Evolutionary conservation across 2,113 vertebrate genomes (phyloP), one percentile per base, ranked within the genome.

Genomic region (Siniperca chuatsi): DNA sequence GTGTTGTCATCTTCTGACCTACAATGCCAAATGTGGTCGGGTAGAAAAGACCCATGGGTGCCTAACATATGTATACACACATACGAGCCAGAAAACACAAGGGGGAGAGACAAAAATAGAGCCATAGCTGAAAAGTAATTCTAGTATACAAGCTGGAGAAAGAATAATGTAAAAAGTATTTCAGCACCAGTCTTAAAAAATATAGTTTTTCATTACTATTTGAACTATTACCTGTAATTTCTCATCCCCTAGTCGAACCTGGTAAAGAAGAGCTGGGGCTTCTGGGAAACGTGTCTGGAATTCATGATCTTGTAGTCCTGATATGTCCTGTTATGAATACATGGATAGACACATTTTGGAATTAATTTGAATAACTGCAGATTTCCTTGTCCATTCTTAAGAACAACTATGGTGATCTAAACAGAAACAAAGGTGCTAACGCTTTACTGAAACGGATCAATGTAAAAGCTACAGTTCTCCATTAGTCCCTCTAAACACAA

Each of bases 1-100:
- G 91, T 50, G 92, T 95, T 4, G 97, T 98, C 98, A 99, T 99
- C 94, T 99, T 99, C 94, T 99, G 98, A 61, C 98, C 98, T 48
- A 98, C 96, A 2, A 99, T 99, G 78, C 98, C 98, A 95, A 99
- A 99, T 0, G 97, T 98, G 52, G 97, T 96, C 0, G 98, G 98
- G 90, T 99, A 99, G 93, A 99, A 99, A 29, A 99, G 90, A 82
- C 98, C 97, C 98, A 99, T 99, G 0, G 98, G 97, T 81, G 98
- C 98, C 98, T 99, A 73, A 75, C 18, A 71, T 13, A 25, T 4
- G 61, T 2, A 71, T 13, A 65, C 10, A 35, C 8, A 44, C 42
- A 79, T 10, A 82, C 9, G 18, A 69, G 35, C 33, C 42, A 70
- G 15, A 64, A 68, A 48, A 57, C 4, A 70, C 4, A 11, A 33